These are phyloP conservation scores for Lasius platythorax DNA, from an alignment of 2,888 invertebrate species.

Conservation along the genomic window DNA sequence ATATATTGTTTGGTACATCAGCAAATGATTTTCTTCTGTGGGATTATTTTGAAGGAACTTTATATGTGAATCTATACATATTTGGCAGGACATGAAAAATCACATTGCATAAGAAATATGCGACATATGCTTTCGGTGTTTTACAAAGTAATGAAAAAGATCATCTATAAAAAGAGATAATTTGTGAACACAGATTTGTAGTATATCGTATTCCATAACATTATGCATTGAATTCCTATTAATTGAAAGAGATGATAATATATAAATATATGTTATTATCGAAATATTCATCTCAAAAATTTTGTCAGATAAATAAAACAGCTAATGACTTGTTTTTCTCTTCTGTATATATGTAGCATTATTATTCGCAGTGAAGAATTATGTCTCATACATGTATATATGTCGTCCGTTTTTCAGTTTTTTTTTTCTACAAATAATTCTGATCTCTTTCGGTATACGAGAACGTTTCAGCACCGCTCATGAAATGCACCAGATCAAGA, in stretches of 20 bases:
- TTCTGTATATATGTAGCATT: slow-evolving; percentile 74
- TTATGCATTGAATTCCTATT: neutral
- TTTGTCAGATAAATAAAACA: slow-evolving; percentile 38
- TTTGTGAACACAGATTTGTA: neutral
- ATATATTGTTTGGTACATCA: slow-evolving; percentile 38
- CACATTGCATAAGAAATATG: slow-evolving; percentile 14
- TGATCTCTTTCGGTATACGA: slow-evolving; percentile 79
- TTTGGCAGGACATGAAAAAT: neutral
- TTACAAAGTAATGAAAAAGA: neutral
- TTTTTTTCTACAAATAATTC: slow-evolving; percentile 75
- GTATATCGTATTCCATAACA: neutral
- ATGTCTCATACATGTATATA: slow-evolving; percentile 56
- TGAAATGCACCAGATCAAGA: slow-evolving; percentile 79
- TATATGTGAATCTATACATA: neutral
- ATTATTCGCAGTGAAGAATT: slow-evolving; percentile 79
- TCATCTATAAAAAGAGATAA: neutral
- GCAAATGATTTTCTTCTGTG: slow-evolving; percentile 4
- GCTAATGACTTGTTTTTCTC: slow-evolving; percentile 17
- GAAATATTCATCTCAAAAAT: neutral
- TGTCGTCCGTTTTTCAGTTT: slow-evolving; percentile 58
- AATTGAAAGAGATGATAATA: neutral
- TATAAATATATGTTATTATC: neutral
- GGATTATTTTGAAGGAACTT: neutral
- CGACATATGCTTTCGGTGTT: neutral
- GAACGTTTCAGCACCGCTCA: slow-evolving; percentile 67